These are phyloP conservation scores for Hyppa rectilinea DNA, from an alignment of 2,888 invertebrate species.

Conservation along the genomic window DNA sequence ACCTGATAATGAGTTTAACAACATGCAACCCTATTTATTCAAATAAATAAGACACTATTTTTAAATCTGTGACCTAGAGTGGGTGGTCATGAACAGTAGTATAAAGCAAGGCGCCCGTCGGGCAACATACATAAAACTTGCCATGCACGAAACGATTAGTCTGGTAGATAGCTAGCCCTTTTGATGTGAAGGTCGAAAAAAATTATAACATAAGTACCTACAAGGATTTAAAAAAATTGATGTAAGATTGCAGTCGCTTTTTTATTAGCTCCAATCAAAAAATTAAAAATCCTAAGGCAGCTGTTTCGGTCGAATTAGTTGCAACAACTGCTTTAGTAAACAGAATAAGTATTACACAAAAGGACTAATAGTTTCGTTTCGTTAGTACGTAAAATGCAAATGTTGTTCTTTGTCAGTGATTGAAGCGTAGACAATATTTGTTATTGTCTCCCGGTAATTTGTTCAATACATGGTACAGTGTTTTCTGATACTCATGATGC, in stretches of 20 bases:
- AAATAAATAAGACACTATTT: conserved; percentile 73
- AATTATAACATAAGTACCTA: not conserved
- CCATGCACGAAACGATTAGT: conserved; percentile 58
- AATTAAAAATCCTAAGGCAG: too few relatives aligned
- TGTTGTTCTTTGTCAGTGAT: too few relatives aligned
- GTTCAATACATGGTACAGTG: too few relatives aligned
- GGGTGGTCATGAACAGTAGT: conserved; percentile 70
- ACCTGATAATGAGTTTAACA: conserved; percentile 32
- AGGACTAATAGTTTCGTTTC: too few relatives aligned
- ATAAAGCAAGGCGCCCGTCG: conserved; percentile 62
- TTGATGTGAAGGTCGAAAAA: conserved; percentile 28
- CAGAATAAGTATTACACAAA: too few relatives aligned
- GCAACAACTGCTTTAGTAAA: too few relatives aligned
- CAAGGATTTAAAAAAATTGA: not conserved
- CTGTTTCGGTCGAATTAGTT: too few relatives aligned
- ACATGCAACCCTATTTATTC: conserved; percentile 46
- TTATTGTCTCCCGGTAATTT: too few relatives aligned
- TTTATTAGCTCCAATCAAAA: not conserved
- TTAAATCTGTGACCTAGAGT: conserved; percentile 76
- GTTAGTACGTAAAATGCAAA: too few relatives aligned
- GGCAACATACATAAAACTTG: conserved; percentile 58
- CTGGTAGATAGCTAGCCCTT: conserved; percentile 33
- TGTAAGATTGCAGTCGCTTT: conserved; percentile 9
- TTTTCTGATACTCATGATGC: too few relatives aligned
- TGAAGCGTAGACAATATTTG: too few relatives aligned